phyloP scores from a whole-genome alignment of 2,113 vertebrate genomes.

The mouse (Mus musculus) region DNA sequence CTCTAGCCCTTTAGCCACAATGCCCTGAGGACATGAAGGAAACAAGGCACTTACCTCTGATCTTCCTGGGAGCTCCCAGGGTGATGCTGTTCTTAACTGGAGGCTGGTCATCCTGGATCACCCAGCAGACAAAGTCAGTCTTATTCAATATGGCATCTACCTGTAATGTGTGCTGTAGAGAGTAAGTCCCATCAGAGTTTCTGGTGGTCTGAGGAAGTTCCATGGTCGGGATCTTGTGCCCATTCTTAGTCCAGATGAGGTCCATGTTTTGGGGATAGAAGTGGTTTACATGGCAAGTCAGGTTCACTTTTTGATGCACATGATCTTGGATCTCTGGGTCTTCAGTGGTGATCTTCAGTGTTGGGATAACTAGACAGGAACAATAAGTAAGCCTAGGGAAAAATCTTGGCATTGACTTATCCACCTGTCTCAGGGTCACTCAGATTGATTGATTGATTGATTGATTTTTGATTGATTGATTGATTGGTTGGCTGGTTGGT shows the following conservation, averaged over 20 bases:
- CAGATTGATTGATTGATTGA: too few relatives aligned
- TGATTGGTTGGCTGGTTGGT: not conserved
- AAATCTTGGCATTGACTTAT: not conserved
- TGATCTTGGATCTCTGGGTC: fast-evolving
- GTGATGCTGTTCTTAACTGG: not conserved
- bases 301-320: not conserved
- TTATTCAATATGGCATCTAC: not conserved
- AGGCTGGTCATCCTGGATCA: constrained; percentile 28
- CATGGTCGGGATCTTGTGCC: not conserved
- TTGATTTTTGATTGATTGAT: not conserved
- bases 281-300: not conserved
- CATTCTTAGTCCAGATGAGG: constrained; percentile 62
- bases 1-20: not conserved
- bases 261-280: not conserved
- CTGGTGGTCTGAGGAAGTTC: not conserved
- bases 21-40: too few relatives aligned
- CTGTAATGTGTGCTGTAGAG: not conserved
- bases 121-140: constrained; percentile 58
- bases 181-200: constrained; percentile 37
- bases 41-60: not conserved
- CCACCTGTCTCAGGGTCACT: not conserved
- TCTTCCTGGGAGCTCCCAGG: not conserved
- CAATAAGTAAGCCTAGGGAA: not conserved
- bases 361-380: constrained; percentile 28
- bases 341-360: constrained; percentile 5